Evolutionary conservation across 2,797 vertebrate species (phyloP), one percentile per base, ranked within the genome.

Genomic region (Pseudochirops cupreus): DNA sequence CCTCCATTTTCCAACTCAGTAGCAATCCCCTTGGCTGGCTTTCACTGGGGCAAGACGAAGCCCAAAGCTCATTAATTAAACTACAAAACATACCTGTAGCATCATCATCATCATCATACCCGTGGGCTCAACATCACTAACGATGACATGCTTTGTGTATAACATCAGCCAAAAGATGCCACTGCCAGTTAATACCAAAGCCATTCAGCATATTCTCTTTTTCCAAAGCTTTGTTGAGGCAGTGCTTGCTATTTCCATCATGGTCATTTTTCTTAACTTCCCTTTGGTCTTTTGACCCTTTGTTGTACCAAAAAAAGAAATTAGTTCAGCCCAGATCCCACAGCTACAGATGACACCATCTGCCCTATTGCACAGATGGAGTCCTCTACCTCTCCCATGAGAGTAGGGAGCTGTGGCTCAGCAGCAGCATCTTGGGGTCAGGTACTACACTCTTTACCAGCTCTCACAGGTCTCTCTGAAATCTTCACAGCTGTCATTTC

Each of bases 281-380:
- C 6, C 67, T 74, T 74, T 7, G 1, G 33, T 39, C 62, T 74
- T 74, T 39, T 74, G 5, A 21, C 5, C 33, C 14, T 67, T n/a
- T 62, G 7, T 39, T 74, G n/a, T 74, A 39, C 16, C 33, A n/a
- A 67, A 74, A 21, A 33, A 67, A 74, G 9, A 33, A 58, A 28
- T 28, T 74, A 39, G 67, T 18, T 74, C 2, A 74, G n/a, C n/a
- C 6, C 33, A 74, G 14, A 39, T 39, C 62, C 62, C 18, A 3
- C 18, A 1, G 33, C 62, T n/a, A 1, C 33, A 6, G n/a, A 18
- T 18, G n/a, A 10, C n/a, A 0, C 5, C 7, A 5, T 24, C 7
- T 74, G n/a, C n/a, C 6, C 6, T 4, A 0, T 39, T 74, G 18
- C n/a, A 74, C n/a, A 9, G 1, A 6, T 74, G 67, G 67, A 39